A percentile compares a stretch with the other conserved stretches of the same genome.
phyloP scores from a whole-genome alignment of 2,888 invertebrate species.

The Eueremaeus valkanovi region DNA sequence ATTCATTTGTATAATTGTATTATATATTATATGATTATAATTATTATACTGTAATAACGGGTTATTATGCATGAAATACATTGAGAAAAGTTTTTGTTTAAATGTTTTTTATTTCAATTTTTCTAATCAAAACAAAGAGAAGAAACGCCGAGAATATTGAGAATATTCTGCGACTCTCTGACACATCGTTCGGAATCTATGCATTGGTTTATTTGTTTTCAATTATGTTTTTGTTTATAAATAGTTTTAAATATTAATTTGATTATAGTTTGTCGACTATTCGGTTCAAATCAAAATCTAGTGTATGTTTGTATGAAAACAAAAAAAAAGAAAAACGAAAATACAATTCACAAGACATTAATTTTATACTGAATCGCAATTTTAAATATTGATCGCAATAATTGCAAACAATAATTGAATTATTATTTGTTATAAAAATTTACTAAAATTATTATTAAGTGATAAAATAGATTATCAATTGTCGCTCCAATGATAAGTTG shows the following conservation, averaged over 20 bases:
- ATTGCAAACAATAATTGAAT: not conserved
- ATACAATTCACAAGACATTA: not conserved
- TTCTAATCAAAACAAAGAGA: no score
- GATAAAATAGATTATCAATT: no score
- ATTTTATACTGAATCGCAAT: slow-evolving; percentile 7
- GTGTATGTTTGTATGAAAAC: not conserved
- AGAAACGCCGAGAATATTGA: not conserved
- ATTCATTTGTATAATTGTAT: not conserved
- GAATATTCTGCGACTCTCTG: not conserved
- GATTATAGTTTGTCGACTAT: no score
- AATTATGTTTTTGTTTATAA: not conserved
- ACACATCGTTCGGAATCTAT: not conserved
- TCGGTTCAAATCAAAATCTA: no score
- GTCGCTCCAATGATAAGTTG: no score
- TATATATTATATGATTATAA: no score
- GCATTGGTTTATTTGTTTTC: not conserved
- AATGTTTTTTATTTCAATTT: no score
- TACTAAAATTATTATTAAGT: not conserved
- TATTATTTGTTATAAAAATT: slow-evolving; percentile 2
- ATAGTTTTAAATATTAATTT: no score
- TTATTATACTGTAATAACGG: not conserved
- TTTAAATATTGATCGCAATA: not conserved
- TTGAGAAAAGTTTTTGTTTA: not conserved
- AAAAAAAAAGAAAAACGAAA: no score
- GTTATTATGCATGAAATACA: not conserved